These are phyloP conservation scores for Calidris pygmaea DNA, from an alignment of 2,113 vertebrate genomes.

Conservation along the genomic window DNA sequence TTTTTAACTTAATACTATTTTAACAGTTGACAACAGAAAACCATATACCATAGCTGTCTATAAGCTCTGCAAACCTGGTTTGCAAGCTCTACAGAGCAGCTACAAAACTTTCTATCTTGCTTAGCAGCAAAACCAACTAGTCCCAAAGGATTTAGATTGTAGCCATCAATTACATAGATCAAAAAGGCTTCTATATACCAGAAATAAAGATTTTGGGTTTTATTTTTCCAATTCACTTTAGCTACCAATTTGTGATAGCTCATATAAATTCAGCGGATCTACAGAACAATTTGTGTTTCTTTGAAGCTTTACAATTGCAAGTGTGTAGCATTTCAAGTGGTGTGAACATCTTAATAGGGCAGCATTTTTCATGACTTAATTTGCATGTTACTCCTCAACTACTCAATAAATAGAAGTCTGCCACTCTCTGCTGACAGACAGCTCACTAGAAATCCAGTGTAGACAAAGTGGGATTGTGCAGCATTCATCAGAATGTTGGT, in stretches of 20 bases:
- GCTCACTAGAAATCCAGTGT: background rate
- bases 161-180: background rate
- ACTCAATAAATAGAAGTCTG: background rate
- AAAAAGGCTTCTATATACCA: background rate
- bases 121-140: constrained; percentile 32
- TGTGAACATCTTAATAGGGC: background rate
- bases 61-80: background rate
- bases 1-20: background rate
- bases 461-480: background rate
- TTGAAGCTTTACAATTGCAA: background rate
- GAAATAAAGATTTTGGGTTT: background rate
- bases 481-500: background rate
- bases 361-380: background rate
- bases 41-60: background rate
- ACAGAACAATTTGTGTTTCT: background rate
- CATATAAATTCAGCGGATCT: background rate
- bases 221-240: background rate
- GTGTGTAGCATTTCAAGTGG: background rate
- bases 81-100: background rate
- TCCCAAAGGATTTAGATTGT: constrained; percentile 19
- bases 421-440: background rate
- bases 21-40: background rate
- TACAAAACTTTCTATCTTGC: constrained; percentile 1
- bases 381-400: background rate
- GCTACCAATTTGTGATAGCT: background rate